Evolutionary conservation across 2,113 vertebrate species (phyloP), one percentile per base, ranked within the genome.

Genomic region (Callithrix jacchus): DNA sequence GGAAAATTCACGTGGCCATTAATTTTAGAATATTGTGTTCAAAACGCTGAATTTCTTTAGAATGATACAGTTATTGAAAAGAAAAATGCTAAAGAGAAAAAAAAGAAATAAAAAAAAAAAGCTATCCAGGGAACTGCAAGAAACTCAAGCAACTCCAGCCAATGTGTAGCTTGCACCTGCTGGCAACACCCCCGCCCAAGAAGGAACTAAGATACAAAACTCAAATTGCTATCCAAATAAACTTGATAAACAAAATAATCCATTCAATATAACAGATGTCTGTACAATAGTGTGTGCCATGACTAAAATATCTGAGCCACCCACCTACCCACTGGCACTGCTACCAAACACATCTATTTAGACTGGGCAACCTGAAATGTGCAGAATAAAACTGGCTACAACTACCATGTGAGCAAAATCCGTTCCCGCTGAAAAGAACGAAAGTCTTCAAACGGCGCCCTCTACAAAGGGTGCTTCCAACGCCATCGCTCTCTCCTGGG

Each of bases 241-340:
- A 97, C 97, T 96, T 92, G 97, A 97, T 97, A 98, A 98, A 98
- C 97, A 98, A 98, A 98, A 97, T 97, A 98, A 98, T 97, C 97
- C 93, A 97, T 98, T 98, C 96, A 98, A 83, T 92, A 95, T 95
- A 96, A 90, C 98, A 98, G 97, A 97, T 98, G 98, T 97, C 97
- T 98, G 81, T 96, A 97, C 93, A 98, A 97, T 96, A 95, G 95
- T 94, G 61, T 94, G 89, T 42, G 58, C 94, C 89, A 90, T 89
- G 97, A 97, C 96, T 94, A 92, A 97, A 97, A 97, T 97, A 98
- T 98, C 97, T 97, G 97, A 97, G 96, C 97, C 97, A 89, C 93
- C 97, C 97, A 97, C 97, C 97, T 98, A 96, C 97, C 95, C 94
- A 86, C 97, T 96, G 95, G 87, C 87, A 86, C 32, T 61, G 93